Evolutionary conservation across 2,888 invertebrate genomes (phyloP).

Genomic region (Ochropacha duplaris): DNA sequence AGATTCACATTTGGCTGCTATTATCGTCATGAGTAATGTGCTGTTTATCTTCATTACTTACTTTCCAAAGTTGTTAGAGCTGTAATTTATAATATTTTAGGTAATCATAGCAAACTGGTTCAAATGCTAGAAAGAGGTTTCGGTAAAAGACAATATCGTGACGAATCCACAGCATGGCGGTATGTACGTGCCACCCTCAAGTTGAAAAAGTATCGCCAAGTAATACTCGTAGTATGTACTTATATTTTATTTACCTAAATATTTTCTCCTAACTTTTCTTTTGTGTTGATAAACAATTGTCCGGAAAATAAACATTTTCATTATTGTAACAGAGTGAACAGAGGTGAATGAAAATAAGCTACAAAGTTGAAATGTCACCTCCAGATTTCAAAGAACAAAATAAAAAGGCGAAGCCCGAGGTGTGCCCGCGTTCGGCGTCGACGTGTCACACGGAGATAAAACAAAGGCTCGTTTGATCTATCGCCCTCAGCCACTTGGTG

Average conservation of each 20-base stretch:
- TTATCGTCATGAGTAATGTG: slow-evolving; percentile 32
- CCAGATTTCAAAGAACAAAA: slow-evolving; percentile 33
- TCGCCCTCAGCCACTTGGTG: slow-evolving; percentile 54
- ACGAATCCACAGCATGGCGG: too few species aligned
- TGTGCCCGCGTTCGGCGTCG: slow-evolving; percentile 8
- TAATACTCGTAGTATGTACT: too few species aligned
- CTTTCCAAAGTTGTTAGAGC: slow-evolving; percentile 1
- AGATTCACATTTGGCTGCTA: slow-evolving; percentile 30
- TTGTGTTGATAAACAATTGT: not conserved
- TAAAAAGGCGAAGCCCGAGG: slow-evolving; percentile 36
- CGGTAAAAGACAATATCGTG: too few species aligned
- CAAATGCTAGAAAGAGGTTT: too few species aligned
- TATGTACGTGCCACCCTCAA: too few species aligned
- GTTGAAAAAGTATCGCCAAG: too few species aligned
- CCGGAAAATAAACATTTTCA: slow-evolving; percentile 1
- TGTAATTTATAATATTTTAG: not conserved
- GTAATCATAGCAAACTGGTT: too few species aligned
- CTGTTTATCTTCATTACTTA: slow-evolving; percentile 1
- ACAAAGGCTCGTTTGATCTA: slow-evolving; percentile 69
- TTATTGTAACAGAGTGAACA: slow-evolving; percentile 17
- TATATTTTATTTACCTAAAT: not conserved
- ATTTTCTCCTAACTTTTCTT: not conserved
- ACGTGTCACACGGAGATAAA: slow-evolving; percentile 55
- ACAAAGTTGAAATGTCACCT: slow-evolving; percentile 43
- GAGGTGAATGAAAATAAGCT: slow-evolving; percentile 30